Percentiles rank a stretch among this genome's conserved stretches.
These are phyloP conservation scores for Athetis lepigone DNA, from an alignment of 2,888 invertebrate genomes.

Conservation along the genomic window DNA sequence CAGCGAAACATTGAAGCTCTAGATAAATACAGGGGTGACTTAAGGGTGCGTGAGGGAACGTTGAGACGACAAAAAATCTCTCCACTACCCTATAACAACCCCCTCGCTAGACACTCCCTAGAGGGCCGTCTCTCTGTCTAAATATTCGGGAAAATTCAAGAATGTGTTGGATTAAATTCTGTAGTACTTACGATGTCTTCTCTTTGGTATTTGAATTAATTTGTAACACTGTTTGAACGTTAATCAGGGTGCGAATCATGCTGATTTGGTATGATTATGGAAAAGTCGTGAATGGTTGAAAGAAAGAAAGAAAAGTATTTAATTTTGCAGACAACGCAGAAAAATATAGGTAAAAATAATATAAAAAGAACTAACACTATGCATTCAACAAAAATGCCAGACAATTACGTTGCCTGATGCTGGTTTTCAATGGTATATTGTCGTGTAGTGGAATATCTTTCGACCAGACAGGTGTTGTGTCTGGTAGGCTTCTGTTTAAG, in stretches of 20 bases:
- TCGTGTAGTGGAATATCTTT: too few relatives aligned
- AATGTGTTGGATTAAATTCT: conserved; percentile 51
- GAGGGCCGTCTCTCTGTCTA: conserved; percentile 56
- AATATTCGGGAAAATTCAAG: conserved; percentile 60
- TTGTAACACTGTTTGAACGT: conserved; percentile 5
- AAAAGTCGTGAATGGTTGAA: too few relatives aligned
- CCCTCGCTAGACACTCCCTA: conserved; percentile 40
- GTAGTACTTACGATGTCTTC: conserved; percentile 9
- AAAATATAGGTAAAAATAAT: too few relatives aligned
- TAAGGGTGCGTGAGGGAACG: conserved; percentile 59
- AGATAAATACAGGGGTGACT: conserved; percentile 56
- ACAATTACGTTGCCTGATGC: too few relatives aligned
- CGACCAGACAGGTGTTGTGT: too few relatives aligned
- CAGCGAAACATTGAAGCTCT: conserved; percentile 49
- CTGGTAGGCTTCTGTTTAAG: too few relatives aligned
- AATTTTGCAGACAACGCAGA: too few relatives aligned
- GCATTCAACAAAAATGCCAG: too few relatives aligned
- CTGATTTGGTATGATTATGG: too few relatives aligned
- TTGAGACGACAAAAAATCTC: conserved; percentile 65
- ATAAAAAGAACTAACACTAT: too few relatives aligned
- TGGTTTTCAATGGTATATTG: too few relatives aligned
- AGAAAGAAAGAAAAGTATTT: too few relatives aligned
- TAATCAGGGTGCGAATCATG: neutral
- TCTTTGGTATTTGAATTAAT: conserved; percentile 19
- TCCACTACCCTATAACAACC: conserved; percentile 56